Evolutionary conservation across 2,113 vertebrate species (phyloP).

Genomic region (Bucco capensis): DNA sequence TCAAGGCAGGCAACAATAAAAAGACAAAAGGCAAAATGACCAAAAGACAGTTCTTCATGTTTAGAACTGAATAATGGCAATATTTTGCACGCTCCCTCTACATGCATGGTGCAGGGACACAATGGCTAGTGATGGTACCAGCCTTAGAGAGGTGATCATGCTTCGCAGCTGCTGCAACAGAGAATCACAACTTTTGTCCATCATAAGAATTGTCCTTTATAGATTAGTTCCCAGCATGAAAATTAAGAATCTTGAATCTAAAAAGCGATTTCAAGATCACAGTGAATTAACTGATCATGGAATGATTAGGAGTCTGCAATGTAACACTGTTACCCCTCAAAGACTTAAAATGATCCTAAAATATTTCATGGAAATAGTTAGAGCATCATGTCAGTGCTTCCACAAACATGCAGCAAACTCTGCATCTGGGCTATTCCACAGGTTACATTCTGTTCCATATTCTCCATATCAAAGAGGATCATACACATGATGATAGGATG

Average conservation of each 20-base stretch:
- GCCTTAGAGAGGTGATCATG: rapidly evolving
- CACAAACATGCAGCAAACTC: background rate
- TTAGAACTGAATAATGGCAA: background rate
- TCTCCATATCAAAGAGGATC: background rate
- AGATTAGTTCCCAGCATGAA: background rate
- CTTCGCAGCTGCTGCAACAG: background rate
- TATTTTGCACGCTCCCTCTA: background rate
- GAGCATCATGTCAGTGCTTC: background rate
- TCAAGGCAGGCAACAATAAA: background rate
- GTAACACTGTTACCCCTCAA: background rate
- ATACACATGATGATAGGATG: background rate
- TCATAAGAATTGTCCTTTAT: background rate
- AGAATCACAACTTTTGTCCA: background rate
- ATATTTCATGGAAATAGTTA: background rate
- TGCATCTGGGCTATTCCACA: background rate
- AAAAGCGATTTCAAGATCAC: background rate
- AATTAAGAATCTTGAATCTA: background rate
- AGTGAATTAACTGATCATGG: background rate
- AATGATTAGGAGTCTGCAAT: background rate
- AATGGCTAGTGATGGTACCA: background rate
- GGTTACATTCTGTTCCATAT: background rate
- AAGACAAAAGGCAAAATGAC: background rate
- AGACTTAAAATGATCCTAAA: background rate
- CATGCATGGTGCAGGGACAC: rapidly evolving
- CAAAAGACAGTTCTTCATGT: background rate